Base-by-base conservation (phyloP, 2,113 vertebrate genomes). In the Pluvialis apricaria region DNA sequence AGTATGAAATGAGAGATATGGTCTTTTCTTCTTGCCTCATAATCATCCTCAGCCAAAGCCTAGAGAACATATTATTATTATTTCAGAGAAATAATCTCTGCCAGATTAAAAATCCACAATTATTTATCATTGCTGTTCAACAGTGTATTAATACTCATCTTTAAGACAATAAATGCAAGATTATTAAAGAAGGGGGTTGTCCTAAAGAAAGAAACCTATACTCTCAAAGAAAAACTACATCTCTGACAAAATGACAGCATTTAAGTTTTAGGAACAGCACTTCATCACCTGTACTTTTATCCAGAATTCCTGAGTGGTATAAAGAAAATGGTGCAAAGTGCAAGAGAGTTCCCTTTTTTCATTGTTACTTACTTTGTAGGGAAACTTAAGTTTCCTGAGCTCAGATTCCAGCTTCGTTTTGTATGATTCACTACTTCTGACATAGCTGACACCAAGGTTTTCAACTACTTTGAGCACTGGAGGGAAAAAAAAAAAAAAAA, bases 1-100 rank as follows among this genome's bases (percentile, higher is more conserved):
- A 99, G 98, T 95, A 99, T 99, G 96, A 99, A 99, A 96, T 99
- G 99, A 80, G 99, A 99, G 89, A 99, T 99, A 13, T 99, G 99
- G 93, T 99, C 99, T 97, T 98, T 99, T 92, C 99, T 98, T 85
- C 99, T 98, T 91, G 98, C 98, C 36, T 99, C 99, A 52, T 97
- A 96, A 47, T 99, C 99, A 91, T 98, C 98, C 97, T 99, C 97
- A 83, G 91, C 45, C 88, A 83, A 97, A 96, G 98, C 97, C 98
- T 98, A 91, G 19, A 96, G 54, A 88, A 91, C 7, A 77, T 16
- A 81, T 31, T 49, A 81, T 83, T 86, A 88, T 47, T 88, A 96
- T 82, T 92, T 45, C 65, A 73, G 44, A 45, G 13, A 86, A 45
- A 78, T 12, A 20, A 77, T 38, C 11, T 81, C 28, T 61, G 44